A percentile compares a stretch with the other conserved stretches of the same genome.
These are phyloP conservation scores for Otolemur garnettii DNA, from an alignment of 2,113 vertebrate genomes.

Conservation along the genomic window DNA sequence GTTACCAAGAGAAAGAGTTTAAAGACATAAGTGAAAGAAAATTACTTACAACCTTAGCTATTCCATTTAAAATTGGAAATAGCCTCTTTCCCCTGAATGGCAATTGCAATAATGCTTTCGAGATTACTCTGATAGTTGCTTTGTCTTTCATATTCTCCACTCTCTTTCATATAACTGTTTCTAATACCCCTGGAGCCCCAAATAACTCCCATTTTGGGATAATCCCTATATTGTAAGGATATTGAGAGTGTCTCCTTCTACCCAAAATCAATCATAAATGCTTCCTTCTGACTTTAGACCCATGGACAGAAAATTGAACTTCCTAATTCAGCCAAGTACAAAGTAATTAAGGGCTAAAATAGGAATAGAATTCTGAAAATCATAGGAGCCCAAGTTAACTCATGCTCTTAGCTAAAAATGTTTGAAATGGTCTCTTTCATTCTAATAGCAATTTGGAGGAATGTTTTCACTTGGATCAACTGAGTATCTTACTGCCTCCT, in stretches of 20 bases:
- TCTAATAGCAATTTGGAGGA: background rate
- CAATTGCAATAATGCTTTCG: background rate
- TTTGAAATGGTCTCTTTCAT: slow-evolving; percentile 35
- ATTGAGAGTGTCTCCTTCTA: background rate
- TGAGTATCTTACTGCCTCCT: background rate
- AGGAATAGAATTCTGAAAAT: slow-evolving; percentile 21
- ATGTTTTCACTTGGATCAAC: background rate
- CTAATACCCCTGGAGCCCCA: background rate
- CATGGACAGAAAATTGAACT: background rate
- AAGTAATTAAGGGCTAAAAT: slow-evolving; percentile 1
- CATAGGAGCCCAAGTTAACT: background rate
- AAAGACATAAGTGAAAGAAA: slow-evolving; percentile 4
- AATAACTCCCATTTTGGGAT: slow-evolving; percentile 9
- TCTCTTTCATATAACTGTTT: background rate
- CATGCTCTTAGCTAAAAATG: background rate
- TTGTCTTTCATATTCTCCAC: background rate
- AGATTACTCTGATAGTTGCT: background rate
- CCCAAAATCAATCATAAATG: background rate
- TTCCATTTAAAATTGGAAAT: slow-evolving; percentile 39
- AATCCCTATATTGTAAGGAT: background rate
- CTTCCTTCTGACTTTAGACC: slow-evolving; percentile 21
- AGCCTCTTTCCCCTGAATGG: background rate
- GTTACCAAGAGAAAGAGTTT: background rate
- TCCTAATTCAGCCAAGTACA: slow-evolving; percentile 26
- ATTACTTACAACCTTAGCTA: background rate